Conservation (phyloP, 1,140 invertebrate species). For the Luehdorfia chinensis region DNA sequence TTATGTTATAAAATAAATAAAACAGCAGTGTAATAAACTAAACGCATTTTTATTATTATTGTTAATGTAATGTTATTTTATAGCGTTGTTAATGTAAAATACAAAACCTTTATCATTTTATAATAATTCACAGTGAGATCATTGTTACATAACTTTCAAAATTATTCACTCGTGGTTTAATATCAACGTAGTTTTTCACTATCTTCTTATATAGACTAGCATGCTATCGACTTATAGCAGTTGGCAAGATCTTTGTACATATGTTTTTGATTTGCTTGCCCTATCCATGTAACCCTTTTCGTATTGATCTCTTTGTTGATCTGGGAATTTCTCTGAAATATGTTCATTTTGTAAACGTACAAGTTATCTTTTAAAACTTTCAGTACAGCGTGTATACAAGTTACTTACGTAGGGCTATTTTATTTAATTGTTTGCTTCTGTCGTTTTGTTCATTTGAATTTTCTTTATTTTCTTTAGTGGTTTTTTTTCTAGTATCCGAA, state of each 20-base stretch:
- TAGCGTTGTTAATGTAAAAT: constrained; percentile 26
- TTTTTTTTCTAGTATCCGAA: constrained; percentile 41
- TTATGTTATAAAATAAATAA: constrained; percentile 24
- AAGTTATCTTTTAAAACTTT: constrained; percentile 38
- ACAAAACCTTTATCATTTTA: constrained; percentile 17
- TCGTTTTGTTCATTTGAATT: constrained; percentile 33
- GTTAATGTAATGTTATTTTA: constrained; percentile 30
- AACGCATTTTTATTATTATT: constrained; percentile 32
- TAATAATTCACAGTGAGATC: constrained; percentile 29
- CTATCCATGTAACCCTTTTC: constrained; percentile 37
- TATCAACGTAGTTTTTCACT: neutral
- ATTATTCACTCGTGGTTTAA: no score
- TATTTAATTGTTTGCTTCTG: constrained; percentile 46
- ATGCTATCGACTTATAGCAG: constrained; percentile 37
- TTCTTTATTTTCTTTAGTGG: constrained; percentile 42
- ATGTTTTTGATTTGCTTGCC: constrained; percentile 40
- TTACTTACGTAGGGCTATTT: constrained; percentile 68
- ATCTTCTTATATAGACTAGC: constrained; percentile 9
- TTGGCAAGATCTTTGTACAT: constrained; percentile 60
- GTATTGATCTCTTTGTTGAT: constrained; percentile 40
- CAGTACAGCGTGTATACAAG: constrained; percentile 54
- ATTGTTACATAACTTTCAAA: constrained; percentile 40
- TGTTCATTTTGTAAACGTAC: constrained; percentile 53
- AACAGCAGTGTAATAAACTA: constrained; percentile 19
- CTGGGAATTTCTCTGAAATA: constrained; percentile 65